Base-by-base conservation (phyloP, 2,888 invertebrate genomes). In the Poecilobothrus nobilitatus region DNA sequence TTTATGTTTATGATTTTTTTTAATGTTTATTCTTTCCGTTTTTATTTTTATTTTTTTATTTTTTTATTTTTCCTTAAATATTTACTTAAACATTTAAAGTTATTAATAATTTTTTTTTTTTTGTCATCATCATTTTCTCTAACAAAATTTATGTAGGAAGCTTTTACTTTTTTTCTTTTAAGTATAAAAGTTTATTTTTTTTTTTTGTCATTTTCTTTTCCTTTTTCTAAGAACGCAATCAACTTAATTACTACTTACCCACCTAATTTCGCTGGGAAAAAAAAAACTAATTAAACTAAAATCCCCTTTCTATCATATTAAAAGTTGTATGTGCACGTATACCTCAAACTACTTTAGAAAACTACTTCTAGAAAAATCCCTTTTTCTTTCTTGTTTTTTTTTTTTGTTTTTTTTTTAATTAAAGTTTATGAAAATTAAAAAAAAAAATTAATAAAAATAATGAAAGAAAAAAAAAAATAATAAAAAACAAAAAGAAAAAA, bases 351-450 rank as follows among this genome's bases (percentile, higher is more conserved):
- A 27, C 27, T 27, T 2, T 27, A 27, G 27, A 5, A 27, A 27
- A 37, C 37, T 37, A 37, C 7, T 10, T 10, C 8, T 10, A 37
- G 12, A 37, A 37, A 37, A 37, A 37, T 37, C 37, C 53, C 15
- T 53, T 53, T 18, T 53, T 41, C 7, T 8, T 41, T 12, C 41
- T 41, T 41, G 9, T 15, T 27, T 27, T 27, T 27, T 27, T 27
- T 27, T 27, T 27, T 27, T 27, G 2, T 27, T 27, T 9, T n/a
- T 18, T n/a, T 53, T 53, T 53, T 53, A 53, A 53, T 53, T 53
- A 53, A 53, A 53, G 53, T 53, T 53, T 53, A 53, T 53, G 53
- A 53, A 53, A 53, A 53, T 53, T 53, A 15, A 53, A 53, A 18
- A 9, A 53, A 53, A n/a, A 53, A 4, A 27, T 27, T 27, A 27